Base-by-base conservation (phyloP, 1,140 invertebrate genomes). In the Saxidomus purpurata region DNA sequence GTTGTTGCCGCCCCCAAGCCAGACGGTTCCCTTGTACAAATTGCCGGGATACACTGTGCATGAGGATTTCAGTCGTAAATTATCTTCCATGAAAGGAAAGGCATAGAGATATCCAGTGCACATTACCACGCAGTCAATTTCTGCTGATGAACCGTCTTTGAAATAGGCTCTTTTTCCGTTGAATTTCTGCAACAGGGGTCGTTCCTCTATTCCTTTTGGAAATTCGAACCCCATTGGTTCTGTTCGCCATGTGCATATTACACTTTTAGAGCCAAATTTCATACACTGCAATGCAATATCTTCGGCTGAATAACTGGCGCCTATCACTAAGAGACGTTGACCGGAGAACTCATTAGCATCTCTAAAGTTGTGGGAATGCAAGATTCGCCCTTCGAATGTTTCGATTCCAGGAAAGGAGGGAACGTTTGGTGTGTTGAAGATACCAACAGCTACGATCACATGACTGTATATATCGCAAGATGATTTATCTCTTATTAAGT, bases 11-110 rank as follows among this genome's bases (percentile, higher is more conserved):
- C 38, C 81, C 11, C 49, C 52, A 19, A 85, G 22, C 86, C 87
- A 89, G 8, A 91, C 8, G 0, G 69, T 31, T 17, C 86, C 90
- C 49, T 89, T 91, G 52, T 91, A 91, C 28, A 89, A 19, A 8
- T 67, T 80, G 13, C 52, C 55, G 0, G 87, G 87, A 52, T 81
- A 91, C 0, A 86, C 0, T 0, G 43, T 31, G 1, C 34, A 61
- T 0, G 19, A 52, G 6, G 87, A 81, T n/a, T 49, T 59, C 13
- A 89, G 87, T 1, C 76, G 43, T 0, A 91, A 38, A 28, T 67
- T 52, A 19, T 86, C 76, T 3, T 69, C 61, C 38, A 91, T 13
- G 34, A 80, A 91, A 19, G 82, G 86, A 38, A 89, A 91, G 0
- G 63, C 17, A n/a, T 85, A 74, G 17, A 36, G 15, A 55, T 91